Conservation (phyloP, 1,140 invertebrate species). For the Drosophila gunungcola region DNA sequence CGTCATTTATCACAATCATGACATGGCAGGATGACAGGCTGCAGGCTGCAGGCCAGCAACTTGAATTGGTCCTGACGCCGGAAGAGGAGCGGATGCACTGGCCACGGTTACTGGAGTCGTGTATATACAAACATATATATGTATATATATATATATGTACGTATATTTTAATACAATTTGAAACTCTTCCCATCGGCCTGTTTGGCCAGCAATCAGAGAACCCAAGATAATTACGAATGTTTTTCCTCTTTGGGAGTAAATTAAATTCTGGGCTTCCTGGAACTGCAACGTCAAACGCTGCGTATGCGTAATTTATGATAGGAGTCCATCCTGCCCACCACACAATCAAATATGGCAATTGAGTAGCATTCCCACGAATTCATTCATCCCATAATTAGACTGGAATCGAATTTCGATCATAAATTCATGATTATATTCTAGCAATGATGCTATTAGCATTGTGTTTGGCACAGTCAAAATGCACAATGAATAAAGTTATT, state of each 20-base stretch:
- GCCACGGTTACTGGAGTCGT: slow-evolving; percentile 17
- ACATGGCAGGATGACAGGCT: slow-evolving; percentile 67
- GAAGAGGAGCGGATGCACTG: slow-evolving; percentile 21
- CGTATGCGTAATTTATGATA: slow-evolving; percentile 8
- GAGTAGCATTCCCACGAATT: background rate
- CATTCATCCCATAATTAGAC: slow-evolving; percentile 14
- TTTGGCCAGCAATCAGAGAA: slow-evolving; percentile 60
- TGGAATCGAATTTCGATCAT: slow-evolving; percentile 23
- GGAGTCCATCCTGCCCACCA: background rate
- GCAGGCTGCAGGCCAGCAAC: slow-evolving; percentile 44
- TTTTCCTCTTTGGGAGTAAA: slow-evolving; percentile 13
- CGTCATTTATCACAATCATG: slow-evolving; percentile 83
- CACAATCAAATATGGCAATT: slow-evolving; percentile 1
- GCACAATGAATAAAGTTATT: slow-evolving; percentile 10
- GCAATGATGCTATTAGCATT: slow-evolving; percentile 27
- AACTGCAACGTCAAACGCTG: background rate
- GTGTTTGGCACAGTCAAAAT: background rate
- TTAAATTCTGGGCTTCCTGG: slow-evolving; percentile 15
- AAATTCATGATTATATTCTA: slow-evolving; percentile 18
- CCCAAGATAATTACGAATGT: slow-evolving; percentile 44
- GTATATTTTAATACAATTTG: slow-evolving; percentile 67
- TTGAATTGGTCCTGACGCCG: slow-evolving; percentile 28
- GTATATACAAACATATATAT: slow-evolving; percentile 20
- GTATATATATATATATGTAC: no score
- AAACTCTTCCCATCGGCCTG: slow-evolving; percentile 27